phyloP scores from a whole-genome alignment of 2,113 vertebrate genomes.

The Clarias macrocephalus region DNA sequence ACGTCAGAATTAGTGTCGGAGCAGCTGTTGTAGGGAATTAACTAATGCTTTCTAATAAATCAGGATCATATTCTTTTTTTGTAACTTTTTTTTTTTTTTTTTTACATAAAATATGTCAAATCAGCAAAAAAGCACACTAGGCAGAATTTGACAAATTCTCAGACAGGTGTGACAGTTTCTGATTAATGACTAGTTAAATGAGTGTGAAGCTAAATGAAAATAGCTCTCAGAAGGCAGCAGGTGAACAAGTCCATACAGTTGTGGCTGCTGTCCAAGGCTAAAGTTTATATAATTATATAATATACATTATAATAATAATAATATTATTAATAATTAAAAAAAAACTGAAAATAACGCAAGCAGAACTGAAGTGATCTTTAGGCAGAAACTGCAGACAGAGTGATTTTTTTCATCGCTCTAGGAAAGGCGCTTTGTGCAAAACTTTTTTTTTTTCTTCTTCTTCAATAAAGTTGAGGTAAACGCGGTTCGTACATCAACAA shows the following conservation, averaged over 20 bases:
- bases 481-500: neutral
- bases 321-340: too few species aligned
- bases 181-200: constrained; percentile 10
- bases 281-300: too few species aligned
- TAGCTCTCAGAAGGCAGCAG: constrained; percentile 22
- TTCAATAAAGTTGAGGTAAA: neutral
- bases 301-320: too few species aligned
- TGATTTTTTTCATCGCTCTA: neutral
- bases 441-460: neutral
- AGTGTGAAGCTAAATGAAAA: neutral
- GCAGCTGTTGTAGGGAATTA: neutral
- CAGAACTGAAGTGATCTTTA: neutral
- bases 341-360: neutral
- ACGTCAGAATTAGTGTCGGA: neutral
- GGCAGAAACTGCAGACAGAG: neutral
- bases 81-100: neutral
- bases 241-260: constrained; percentile 34
- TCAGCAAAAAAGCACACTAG: neutral
- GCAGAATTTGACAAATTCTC: neutral
- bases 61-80: neutral
- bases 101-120: neutral
- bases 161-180: neutral
- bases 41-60: neutral
- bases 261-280: constrained; percentile 1
- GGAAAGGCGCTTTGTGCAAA: neutral